Percentiles rank a stretch among this genome's conserved stretches.
These are phyloP conservation scores for Nothocercus nigrocapillus DNA, from an alignment of 2,113 vertebrate genomes.

Conservation along the genomic window DNA sequence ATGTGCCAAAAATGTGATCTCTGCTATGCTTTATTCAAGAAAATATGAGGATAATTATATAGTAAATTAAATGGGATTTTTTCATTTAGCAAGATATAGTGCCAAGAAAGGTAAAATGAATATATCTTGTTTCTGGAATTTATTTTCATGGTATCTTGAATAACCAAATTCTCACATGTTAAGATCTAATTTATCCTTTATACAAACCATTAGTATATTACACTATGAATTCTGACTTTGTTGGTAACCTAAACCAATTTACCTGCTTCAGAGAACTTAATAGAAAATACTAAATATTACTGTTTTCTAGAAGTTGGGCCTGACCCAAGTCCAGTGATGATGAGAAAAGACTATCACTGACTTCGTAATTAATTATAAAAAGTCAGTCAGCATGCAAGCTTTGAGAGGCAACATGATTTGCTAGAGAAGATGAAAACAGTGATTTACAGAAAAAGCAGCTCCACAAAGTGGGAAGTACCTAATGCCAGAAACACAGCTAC, in stretches of 20 bases:
- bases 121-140: conserved; percentile 32
- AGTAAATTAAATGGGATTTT: conserved; percentile 47
- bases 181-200: conserved; percentile 10
- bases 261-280: background rate
- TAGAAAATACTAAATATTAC: background rate
- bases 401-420: background rate
- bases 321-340: background rate
- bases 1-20: conserved; percentile 67
- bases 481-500: background rate
- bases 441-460: background rate
- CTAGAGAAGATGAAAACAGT: background rate
- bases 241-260: background rate
- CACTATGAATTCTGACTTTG: background rate
- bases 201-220: background rate
- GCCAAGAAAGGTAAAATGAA: conserved; percentile 59
- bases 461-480: background rate
- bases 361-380: background rate
- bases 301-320: background rate
- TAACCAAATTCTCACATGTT: conserved; percentile 19
- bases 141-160: background rate
- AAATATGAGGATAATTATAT: conserved; percentile 52
- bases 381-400: background rate
- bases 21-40: conserved; percentile 41
- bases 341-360: background rate
- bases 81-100: background rate